Evolutionary conservation across 2,888 invertebrate genomes (phyloP).

Genomic region (Frankliniella intonsa): DNA sequence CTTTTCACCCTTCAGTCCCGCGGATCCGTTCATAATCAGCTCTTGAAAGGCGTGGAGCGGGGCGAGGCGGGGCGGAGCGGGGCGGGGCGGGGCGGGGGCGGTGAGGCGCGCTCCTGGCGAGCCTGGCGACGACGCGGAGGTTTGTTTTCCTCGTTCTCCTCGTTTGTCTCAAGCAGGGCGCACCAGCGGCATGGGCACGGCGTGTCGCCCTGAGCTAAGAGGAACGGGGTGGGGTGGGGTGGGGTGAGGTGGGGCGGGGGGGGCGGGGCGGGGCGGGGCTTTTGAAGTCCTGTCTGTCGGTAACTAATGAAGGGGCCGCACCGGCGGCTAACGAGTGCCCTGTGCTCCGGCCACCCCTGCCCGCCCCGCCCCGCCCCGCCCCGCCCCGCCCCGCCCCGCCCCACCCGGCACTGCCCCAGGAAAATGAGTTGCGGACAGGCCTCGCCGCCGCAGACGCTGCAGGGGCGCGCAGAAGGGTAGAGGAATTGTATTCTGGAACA

Average conservation of each 20-base stretch:
- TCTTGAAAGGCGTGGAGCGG: neutral
- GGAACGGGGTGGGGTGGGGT: too few species aligned
- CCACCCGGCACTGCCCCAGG: neutral
- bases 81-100: neutral
- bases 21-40: neutral
- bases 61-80: neutral
- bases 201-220: too few species aligned
- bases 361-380: too few species aligned
- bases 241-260: too few species aligned
- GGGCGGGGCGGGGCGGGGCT: neutral
- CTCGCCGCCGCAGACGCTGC: neutral
- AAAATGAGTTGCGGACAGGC: neutral
- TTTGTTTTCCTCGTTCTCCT: neutral
- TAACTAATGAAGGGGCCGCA: slow-evolving; percentile 12
- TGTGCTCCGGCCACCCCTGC: neutral
- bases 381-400: too few species aligned
- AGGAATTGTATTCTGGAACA: neutral
- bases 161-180: slow-evolving; percentile 18
- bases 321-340: slow-evolving; percentile 2
- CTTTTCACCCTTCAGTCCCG: neutral
- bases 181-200: too few species aligned
- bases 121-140: neutral
- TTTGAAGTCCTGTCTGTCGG: slow-evolving; percentile 17
- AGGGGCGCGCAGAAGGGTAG: neutral
- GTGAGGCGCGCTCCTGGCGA: neutral